Base-by-base conservation (phyloP, 2,113 vertebrate species). In the Gobius niger region DNA sequence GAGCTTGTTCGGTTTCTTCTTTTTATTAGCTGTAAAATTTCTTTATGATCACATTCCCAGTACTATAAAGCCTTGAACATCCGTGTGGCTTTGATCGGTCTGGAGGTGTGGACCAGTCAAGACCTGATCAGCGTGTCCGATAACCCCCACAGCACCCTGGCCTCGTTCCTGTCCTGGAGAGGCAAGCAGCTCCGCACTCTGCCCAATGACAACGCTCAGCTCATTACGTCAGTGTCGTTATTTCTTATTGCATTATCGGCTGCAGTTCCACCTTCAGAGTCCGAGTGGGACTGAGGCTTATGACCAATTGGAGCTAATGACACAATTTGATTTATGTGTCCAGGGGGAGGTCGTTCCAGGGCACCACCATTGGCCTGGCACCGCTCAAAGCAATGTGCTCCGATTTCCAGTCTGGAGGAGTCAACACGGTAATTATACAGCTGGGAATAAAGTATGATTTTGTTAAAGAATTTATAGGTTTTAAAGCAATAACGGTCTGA, bases 321-420 rank as follows among this genome's bases (percentile, higher is more conserved):
- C 7, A 46, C 5, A 47, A 34, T 68, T 63, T 57, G 65, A 2
- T 74, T 68, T 91, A 71, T 78, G 75, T 84, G 68, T 89, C 18
- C 80, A 99, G 98, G 81, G 97, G 98, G 16, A 81, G 81, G 78
- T 77, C 94, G 0, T 99, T 99, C 87, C 94, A 95, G 7, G 97
- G 97, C 54, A 95, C 95, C 67, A 98, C 95, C 44, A 97, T 99
- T 1, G 98, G 98, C 54, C 89, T 99, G 87, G 97, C 98, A 56
- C 95, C 96, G 0, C 94, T 99, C 66, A 96, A 95, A 91, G 92
- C 95, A 83, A 99, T 99, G 98, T 99, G 98, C 85, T 98, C 96
- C 0, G 92, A 94, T 64, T 96, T 96, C 85, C 97, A 99, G 82
- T 99, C 98, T 44, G 98, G 98, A 65, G 98, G 98, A 15, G 95